Conservation (phyloP, 2,888 invertebrate species). For the Himalopsyche kuldschensis region DNA sequence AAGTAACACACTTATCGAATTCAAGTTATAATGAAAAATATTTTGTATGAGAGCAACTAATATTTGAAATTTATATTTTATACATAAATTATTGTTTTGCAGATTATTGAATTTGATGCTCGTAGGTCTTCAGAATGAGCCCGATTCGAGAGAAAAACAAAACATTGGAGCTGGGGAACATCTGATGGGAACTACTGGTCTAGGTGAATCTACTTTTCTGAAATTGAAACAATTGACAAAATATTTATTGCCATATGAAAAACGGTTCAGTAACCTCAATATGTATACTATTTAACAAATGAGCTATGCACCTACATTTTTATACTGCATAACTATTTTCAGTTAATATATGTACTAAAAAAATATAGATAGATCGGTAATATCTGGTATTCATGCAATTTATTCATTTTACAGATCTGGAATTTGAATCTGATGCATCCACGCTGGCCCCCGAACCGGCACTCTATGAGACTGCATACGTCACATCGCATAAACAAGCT, state of each 20-base stretch:
- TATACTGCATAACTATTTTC: neutral
- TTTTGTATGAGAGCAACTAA: too few relatives aligned
- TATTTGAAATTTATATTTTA: neutral
- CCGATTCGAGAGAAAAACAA: constrained; percentile 67
- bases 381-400: neutral
- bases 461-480: constrained; percentile 97
- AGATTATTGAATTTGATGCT: constrained; percentile 82
- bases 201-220: constrained; percentile 57
- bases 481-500: constrained; percentile 96
- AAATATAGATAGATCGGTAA: too few relatives aligned
- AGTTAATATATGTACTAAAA: neutral
- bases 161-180: constrained; percentile 60
- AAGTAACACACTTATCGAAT: too few relatives aligned
- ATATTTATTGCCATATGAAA: too few relatives aligned
- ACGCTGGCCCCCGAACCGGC: constrained; percentile 95
- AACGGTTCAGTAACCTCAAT: too few relatives aligned
- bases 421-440: constrained; percentile 94
- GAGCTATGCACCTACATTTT: too few relatives aligned
- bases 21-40: too few relatives aligned
- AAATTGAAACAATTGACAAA: too few relatives aligned
- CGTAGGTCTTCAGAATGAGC: constrained; percentile 83
- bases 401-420: constrained; percentile 67
- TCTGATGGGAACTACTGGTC: constrained; percentile 64
- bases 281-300: too few relatives aligned
- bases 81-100: neutral